These are phyloP conservation scores for Oxytorus armatus DNA, from an alignment of 2,888 invertebrate species.

Conservation along the genomic window DNA sequence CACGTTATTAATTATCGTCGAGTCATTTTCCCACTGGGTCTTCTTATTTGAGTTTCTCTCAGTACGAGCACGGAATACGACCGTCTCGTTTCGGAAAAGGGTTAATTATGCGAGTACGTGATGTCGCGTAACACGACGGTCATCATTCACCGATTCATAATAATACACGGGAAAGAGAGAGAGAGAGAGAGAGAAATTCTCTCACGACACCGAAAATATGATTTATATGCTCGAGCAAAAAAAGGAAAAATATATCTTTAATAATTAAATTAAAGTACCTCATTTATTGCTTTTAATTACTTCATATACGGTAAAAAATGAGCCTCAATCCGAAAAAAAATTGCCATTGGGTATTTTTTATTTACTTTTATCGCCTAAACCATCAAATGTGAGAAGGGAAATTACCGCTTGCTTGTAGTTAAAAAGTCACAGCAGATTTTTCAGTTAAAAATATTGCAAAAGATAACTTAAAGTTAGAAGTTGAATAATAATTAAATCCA, in stretches of 20 bases:
- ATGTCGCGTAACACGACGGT: constrained; percentile 63
- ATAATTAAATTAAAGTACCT: constrained; percentile 12
- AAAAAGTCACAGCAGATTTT: too few relatives aligned
- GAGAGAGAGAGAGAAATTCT: constrained; percentile 6
- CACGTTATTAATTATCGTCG: constrained; percentile 65
- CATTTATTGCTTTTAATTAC: constrained; percentile 13
- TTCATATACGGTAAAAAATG: too few relatives aligned
- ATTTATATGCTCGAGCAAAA: background rate
- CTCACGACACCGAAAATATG: constrained; percentile 17
- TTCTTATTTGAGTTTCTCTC: constrained; percentile 48
- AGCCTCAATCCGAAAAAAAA: too few relatives aligned
- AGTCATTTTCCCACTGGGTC: constrained; percentile 34
- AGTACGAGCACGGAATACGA: constrained; percentile 63
- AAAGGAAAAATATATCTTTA: background rate
- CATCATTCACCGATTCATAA: constrained; percentile 65
- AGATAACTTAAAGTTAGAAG: too few relatives aligned
- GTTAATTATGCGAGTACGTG: constrained; percentile 67
- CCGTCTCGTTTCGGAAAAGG: constrained; percentile 57
- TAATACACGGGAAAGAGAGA: constrained; percentile 31
- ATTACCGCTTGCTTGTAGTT: too few relatives aligned
- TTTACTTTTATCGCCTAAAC: too few relatives aligned
- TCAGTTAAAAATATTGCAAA: too few relatives aligned
- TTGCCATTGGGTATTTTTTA: too few relatives aligned
- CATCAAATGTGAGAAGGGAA: too few relatives aligned
- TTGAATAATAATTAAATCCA: too few relatives aligned